These are phyloP conservation scores for Spodoptera littoralis DNA, from an alignment of 2,888 invertebrate species.

Conservation along the genomic window DNA sequence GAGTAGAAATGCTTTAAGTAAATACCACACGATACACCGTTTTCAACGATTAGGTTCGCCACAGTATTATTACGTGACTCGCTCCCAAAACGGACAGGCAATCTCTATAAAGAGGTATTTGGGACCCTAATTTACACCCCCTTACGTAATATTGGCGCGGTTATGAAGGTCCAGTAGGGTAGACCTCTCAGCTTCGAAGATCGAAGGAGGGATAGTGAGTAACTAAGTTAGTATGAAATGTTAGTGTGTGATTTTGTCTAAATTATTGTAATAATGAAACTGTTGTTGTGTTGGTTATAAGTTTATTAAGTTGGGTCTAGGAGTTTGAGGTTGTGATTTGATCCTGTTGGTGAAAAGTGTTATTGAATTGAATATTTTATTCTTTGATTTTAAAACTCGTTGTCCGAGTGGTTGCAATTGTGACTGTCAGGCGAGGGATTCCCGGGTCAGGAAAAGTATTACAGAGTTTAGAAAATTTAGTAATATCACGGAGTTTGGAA, in stretches of 20 bases:
- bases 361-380: too few relatives aligned
- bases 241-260: constrained; percentile 18
- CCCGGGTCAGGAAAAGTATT: too few relatives aligned
- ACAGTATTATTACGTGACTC: constrained; percentile 85
- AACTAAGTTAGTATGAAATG: constrained; percentile 13
- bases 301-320: too few relatives aligned
- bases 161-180: constrained; percentile 77
- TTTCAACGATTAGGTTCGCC: constrained; percentile 76
- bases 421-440: too few relatives aligned
- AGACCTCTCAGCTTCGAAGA: constrained; percentile 64
- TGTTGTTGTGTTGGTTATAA: too few relatives aligned
- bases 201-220: constrained; percentile 45
- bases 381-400: too few relatives aligned
- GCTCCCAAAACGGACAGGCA: constrained; percentile 79
- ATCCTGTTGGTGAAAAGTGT: too few relatives aligned
- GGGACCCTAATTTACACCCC: constrained; percentile 86
- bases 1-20: constrained; percentile 63
- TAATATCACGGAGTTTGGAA: too few relatives aligned
- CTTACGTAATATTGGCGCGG: constrained; percentile 81
- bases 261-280: constrained; percentile 5
- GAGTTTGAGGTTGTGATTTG: not conserved
- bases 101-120: constrained; percentile 85
- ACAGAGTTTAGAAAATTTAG: too few relatives aligned
- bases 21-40: constrained; percentile 67
- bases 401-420: too few relatives aligned